Conservation (phyloP, 2,888 invertebrate genomes). For the Apantesis nais region DNA sequence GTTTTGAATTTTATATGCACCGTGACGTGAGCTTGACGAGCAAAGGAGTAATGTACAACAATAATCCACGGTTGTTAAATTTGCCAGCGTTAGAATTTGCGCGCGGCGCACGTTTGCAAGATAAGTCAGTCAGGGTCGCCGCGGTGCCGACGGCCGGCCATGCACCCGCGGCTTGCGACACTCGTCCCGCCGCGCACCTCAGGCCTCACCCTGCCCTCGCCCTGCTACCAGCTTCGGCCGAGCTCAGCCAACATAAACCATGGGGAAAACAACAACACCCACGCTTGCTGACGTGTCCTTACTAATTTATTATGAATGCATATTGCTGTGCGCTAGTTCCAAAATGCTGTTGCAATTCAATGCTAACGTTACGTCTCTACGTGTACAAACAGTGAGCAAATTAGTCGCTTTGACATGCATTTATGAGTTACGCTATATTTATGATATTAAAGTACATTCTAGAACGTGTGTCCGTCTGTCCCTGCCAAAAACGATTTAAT, state of each 20-base stretch:
- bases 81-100: conserved; percentile 83
- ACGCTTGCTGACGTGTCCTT: conserved; percentile 63
- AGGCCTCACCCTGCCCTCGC: conserved; percentile 38
- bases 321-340: conserved; percentile 60
- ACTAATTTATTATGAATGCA: conserved; percentile 59
- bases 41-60: conserved; percentile 55
- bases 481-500: neutral
- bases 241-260: conserved; percentile 58
- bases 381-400: conserved; percentile 28
- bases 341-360: conserved; percentile 53
- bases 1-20: conserved; percentile 15
- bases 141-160: conserved; percentile 84
- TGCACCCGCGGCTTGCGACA: conserved; percentile 81
- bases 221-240: conserved; percentile 46
- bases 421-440: conserved; percentile 3
- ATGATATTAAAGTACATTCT: neutral
- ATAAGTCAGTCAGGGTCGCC: conserved; percentile 85
- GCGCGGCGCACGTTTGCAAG: conserved; percentile 82
- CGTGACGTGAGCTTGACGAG: conserved; percentile 28
- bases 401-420: conserved; percentile 24
- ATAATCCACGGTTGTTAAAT: conserved; percentile 73
- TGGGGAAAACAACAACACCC: conserved; percentile 70
- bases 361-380: conserved; percentile 35
- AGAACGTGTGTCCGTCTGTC: too few relatives aligned
- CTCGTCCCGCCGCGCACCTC: conserved; percentile 54